Conservation (phyloP, 2,797 vertebrate genomes). For the Malacoraja senta region DNA sequence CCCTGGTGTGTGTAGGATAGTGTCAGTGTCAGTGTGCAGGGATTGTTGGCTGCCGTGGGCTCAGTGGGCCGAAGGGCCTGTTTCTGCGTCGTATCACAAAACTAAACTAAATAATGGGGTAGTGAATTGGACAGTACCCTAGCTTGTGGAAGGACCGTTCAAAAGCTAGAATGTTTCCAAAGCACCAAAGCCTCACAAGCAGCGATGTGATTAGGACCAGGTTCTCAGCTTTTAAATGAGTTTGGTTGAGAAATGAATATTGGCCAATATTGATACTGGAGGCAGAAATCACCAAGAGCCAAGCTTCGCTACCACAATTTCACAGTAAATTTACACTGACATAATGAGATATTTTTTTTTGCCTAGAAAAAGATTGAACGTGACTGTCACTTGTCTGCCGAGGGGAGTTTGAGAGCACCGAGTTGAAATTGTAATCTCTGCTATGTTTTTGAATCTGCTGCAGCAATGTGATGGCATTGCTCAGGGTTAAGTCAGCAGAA, state of each 20-base stretch:
- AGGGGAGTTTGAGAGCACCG: neutral
- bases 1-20: too few relatives aligned
- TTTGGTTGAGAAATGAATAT: neutral
- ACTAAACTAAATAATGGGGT: too few relatives aligned
- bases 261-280: neutral
- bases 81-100: too few relatives aligned
- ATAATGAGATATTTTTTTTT: too few relatives aligned
- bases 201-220: neutral
- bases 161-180: too few relatives aligned
- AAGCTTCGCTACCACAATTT: neutral
- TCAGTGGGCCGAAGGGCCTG: too few relatives aligned
- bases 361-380: neutral
- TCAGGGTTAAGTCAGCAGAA: too few relatives aligned
- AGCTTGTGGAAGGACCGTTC: too few relatives aligned
- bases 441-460: neutral
- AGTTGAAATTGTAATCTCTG: neutral
- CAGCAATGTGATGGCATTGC: neutral
- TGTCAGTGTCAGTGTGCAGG: too few relatives aligned
- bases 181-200: too few relatives aligned
- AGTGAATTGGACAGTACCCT: too few relatives aligned
- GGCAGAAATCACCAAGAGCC: neutral
- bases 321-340: neutral
- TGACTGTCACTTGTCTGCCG: neutral
- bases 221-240: neutral
- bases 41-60: too few relatives aligned